Base-by-base conservation (phyloP, 2,797 vertebrate genomes). In the Falco columbarius region DNA sequence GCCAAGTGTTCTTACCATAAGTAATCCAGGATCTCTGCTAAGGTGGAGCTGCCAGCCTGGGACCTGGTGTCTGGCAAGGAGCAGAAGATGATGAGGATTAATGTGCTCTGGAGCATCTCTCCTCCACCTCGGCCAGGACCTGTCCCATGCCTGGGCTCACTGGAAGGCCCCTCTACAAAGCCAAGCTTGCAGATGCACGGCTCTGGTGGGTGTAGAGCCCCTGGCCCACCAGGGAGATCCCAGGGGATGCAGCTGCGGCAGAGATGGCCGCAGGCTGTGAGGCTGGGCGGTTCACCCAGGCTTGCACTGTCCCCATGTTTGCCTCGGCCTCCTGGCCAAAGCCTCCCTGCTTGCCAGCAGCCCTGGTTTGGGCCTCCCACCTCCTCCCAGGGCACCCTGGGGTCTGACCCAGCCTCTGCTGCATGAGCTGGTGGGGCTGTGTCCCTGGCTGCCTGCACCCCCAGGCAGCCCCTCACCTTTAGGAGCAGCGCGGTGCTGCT, bases 21-120 rank as follows among this genome's bases (percentile, higher is more conserved):
- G 97, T 99, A 99, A 92, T 99, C 98, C 1, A 98, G 98, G 89
- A 98, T 96, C 74, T 98, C 98, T 74, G 98, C 98, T 5, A 12
- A 30, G 95, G 87, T 63, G 90, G 96, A 77, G 92, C 96, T 92
- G 90, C 42, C 40, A 11, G 77, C 68, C 95, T 75, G 92, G 80
- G 92, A 20, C 30, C 51, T 27, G 34, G 56, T 18, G 30, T 80
- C 94, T 91, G 75, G 34, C 42, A 72, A 92, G 89, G 81, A 54
- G 93, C 83, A 40, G 47, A 80, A 74, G 32, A 75, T 21, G n/a
- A 47, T 0, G 0, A 32, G n/a, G 32, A 32, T 40, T 34, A 38
- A 54, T 65, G 46, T 18, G 38, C 21, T 10, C 51, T 13, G n/a
- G 24, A n/a, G 14, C 20, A 27, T 23, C 9, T 51, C 52, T 55